Conservation (phyloP, 2,797 vertebrate species). For the Halcyon badia region DNA sequence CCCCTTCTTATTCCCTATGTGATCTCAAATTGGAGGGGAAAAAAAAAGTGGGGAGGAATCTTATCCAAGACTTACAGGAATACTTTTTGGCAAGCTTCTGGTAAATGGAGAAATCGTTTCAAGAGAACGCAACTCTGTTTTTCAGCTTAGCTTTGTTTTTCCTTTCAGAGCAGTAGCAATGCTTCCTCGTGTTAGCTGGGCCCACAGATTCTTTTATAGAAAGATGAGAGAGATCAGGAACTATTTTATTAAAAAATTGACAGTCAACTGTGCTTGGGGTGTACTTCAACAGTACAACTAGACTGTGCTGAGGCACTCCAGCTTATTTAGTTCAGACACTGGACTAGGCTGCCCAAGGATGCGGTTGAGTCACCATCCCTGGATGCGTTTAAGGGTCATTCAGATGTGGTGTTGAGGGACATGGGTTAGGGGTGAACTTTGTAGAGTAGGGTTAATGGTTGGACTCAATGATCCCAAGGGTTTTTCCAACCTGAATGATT, state of each 20-base stretch:
- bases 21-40: neutral
- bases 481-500: too few species aligned
- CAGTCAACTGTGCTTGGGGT: neutral
- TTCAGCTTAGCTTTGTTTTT: neutral
- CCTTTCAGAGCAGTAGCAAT: neutral
- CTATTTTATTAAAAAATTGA: neutral
- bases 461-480: too few species aligned
- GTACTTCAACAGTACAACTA: neutral
- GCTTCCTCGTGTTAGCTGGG: neutral
- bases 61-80: neutral
- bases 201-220: neutral
- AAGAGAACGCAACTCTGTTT: neutral
- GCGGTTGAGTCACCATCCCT: too few species aligned
- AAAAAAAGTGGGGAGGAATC: too few species aligned
- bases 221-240: neutral
- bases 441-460: too few species aligned
- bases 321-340: neutral
- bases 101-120: neutral
- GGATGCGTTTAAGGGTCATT: too few species aligned
- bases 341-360: too few species aligned
- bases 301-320: neutral
- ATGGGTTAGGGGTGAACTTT: too few species aligned
- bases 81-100: neutral
- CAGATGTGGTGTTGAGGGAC: too few species aligned
- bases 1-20: neutral